Evolutionary conservation across 2,888 invertebrate species (phyloP).

Genomic region (Reticulitermes lucifugus): DNA sequence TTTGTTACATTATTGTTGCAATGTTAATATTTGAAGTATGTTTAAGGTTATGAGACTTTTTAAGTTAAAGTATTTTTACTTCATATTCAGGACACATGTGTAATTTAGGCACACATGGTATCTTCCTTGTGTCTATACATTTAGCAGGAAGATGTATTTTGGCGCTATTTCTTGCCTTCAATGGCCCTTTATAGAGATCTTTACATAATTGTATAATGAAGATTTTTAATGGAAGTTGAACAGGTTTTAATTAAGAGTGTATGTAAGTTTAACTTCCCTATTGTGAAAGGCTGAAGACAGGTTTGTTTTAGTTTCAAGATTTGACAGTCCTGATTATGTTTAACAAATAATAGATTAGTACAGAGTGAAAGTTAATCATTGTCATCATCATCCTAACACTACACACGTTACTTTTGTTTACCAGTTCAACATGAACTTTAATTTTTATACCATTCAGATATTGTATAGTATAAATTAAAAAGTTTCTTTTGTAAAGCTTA

Average conservation of each 20-base stretch:
- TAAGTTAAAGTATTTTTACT: no score
- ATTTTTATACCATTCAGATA: not conserved
- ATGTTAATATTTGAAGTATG: no score
- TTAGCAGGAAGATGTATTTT: no score
- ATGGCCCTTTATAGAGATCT: no score
- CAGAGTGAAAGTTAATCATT: not conserved
- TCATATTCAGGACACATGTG: no score
- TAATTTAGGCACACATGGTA: no score
- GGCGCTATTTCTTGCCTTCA: no score
- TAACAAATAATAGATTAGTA: slow-evolving; percentile 1
- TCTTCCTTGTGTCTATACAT: no score
- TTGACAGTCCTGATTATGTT: not conserved
- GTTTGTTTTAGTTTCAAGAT: not conserved
- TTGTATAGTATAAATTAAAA: not conserved
- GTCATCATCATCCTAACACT: not conserved
- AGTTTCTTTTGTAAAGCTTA: not conserved
- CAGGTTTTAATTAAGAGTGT: not conserved
- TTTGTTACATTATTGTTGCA: no score
- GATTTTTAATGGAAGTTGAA: no score
- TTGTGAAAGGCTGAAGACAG: not conserved
- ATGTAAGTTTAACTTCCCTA: not conserved
- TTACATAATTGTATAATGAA: no score
- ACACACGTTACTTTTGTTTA: not conserved
- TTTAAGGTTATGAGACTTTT: no score
- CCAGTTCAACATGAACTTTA: not conserved